These are phyloP conservation scores for Eufriesea mexicana DNA, from an alignment of 1,140 invertebrate genomes.

Conservation along the genomic window DNA sequence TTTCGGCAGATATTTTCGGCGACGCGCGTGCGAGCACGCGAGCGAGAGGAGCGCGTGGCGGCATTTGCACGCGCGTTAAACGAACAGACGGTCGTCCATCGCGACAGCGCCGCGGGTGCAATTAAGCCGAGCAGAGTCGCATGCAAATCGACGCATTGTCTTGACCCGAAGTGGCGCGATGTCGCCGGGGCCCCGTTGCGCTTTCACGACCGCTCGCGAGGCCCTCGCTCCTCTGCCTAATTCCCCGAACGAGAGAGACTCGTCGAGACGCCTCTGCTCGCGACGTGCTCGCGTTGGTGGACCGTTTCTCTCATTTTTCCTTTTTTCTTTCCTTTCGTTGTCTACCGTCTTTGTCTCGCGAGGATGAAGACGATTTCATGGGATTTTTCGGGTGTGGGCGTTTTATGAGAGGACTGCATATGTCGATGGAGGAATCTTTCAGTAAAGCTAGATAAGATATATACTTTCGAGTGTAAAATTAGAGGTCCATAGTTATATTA, in stretches of 20 bases:
- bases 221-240: neutral
- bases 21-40: neutral
- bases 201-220: constrained; percentile 24
- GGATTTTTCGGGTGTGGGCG: neutral
- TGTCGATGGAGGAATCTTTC: neutral
- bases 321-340: neutral
- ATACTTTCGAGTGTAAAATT: too few species aligned
- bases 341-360: neutral
- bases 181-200: constrained; percentile 48
- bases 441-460: too few species aligned
- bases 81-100: constrained; percentile 45
- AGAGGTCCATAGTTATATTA: too few species aligned
- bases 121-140: constrained; percentile 60
- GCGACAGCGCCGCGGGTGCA: constrained; percentile 38
- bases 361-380: neutral
- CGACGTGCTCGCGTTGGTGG: neutral
- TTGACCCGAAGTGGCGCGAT: constrained; percentile 53
- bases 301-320: neutral
- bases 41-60: constrained; percentile 11
- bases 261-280: neutral
- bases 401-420: neutral
- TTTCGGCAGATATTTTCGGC: constrained; percentile 45
- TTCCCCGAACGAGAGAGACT: constrained; percentile 8
- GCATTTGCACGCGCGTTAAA: constrained; percentile 38
- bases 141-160: constrained; percentile 67